Evolutionary conservation across 2,113 vertebrate genomes (phyloP).

Genomic region (Dendrocopos noguchii): DNA sequence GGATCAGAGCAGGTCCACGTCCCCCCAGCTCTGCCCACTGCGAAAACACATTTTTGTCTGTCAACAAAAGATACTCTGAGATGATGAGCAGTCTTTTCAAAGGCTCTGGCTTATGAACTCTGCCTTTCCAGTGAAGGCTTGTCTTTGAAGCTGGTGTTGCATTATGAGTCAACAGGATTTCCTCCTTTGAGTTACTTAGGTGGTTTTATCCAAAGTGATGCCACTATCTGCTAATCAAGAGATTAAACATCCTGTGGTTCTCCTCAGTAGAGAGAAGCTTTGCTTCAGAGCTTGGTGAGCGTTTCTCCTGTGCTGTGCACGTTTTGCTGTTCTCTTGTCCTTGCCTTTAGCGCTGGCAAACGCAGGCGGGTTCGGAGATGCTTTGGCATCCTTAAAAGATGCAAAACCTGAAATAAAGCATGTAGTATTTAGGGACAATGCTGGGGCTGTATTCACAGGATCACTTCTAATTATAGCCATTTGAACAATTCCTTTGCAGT

Average conservation of each 20-base stretch:
- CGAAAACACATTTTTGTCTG: not conserved
- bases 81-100: not conserved
- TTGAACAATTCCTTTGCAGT: not conserved
- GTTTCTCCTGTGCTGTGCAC: not conserved
- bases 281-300: not conserved
- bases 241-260: not conserved
- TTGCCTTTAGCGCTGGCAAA: slow-evolving; percentile 4
- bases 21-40: not conserved
- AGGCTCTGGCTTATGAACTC: not conserved
- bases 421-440: not conserved
- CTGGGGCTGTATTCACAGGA: not conserved
- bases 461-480: not conserved
- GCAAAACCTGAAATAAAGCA: slow-evolving; percentile 18
- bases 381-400: slow-evolving; percentile 36
- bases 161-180: not conserved
- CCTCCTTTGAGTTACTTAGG: not conserved
- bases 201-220: not conserved
- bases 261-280: not conserved
- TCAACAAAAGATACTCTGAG: not conserved
- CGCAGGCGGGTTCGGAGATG: not conserved
- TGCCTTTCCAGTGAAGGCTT: not conserved
- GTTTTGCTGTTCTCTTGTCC: not conserved
- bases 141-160: not conserved
- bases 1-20: not conserved
- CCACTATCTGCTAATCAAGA: not conserved